A percentile compares a stretch with the other conserved stretches of the same genome.
These are phyloP conservation scores for Stenopsyche tienmushanensis DNA, from an alignment of 1,140 invertebrate genomes.

Conservation along the genomic window DNA sequence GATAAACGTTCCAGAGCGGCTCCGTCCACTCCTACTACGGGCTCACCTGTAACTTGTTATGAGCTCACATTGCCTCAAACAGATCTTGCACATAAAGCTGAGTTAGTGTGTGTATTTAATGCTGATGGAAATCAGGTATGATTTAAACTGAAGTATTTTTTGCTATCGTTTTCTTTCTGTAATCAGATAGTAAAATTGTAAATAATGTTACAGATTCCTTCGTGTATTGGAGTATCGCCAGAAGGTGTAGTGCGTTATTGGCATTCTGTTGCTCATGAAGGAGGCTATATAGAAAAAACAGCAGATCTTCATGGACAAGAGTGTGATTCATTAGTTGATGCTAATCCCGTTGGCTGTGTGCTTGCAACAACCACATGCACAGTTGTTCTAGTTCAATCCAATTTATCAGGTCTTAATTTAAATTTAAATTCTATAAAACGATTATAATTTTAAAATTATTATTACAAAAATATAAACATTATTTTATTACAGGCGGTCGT, in stretches of 20 bases:
- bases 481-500: slow-evolving; percentile 55
- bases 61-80: slow-evolving; percentile 88
- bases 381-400: slow-evolving; percentile 70
- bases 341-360: slow-evolving; percentile 74
- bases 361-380: slow-evolving; percentile 90
- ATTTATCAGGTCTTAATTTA: slow-evolving; percentile 40
- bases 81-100: slow-evolving; percentile 88
- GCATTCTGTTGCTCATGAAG: slow-evolving; percentile 86
- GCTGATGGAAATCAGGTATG: slow-evolving; percentile 64
- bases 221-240: slow-evolving; percentile 89
- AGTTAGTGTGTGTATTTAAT: slow-evolving; percentile 79
- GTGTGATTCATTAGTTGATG: slow-evolving; percentile 73
- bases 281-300: slow-evolving; percentile 78
- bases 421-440: neutral
- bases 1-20: slow-evolving; percentile 44
- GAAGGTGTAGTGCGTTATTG: slow-evolving; percentile 91
- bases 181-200: neutral
- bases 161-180: neutral
- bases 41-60: slow-evolving; percentile 57
- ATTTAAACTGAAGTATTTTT: neutral
- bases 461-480: neutral
- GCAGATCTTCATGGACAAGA: slow-evolving; percentile 82
- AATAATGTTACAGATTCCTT: slow-evolving; percentile 61
- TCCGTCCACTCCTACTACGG: slow-evolving; percentile 43
- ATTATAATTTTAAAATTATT: neutral